phyloP scores from a whole-genome alignment of 2,888 invertebrate species.

The Ganaspis brasiliensis region DNA sequence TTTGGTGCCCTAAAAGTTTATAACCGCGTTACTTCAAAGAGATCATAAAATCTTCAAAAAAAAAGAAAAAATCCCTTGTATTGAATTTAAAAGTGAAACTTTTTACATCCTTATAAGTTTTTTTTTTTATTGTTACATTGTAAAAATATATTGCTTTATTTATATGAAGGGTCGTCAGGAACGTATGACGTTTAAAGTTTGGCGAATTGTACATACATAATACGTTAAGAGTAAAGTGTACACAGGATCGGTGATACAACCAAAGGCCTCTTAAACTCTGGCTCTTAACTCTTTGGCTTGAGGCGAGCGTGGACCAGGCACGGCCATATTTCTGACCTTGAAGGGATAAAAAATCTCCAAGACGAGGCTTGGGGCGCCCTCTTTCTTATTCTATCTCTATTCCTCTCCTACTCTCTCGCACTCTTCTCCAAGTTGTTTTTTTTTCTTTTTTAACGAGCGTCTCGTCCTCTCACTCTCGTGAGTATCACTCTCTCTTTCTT shows the following conservation, averaged over 20 bases:
- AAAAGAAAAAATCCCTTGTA: not conserved
- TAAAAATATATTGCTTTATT: slow-evolving; percentile 27
- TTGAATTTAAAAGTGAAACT: slow-evolving; percentile 16
- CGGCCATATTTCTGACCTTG: slow-evolving; percentile 73
- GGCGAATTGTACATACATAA: slow-evolving; percentile 6
- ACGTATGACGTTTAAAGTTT: slow-evolving; percentile 23
- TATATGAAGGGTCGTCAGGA: not conserved
- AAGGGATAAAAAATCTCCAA: slow-evolving; percentile 57
- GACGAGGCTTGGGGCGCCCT: slow-evolving; percentile 48
- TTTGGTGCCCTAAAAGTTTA: slow-evolving; percentile 26
- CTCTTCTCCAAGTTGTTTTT: not conserved
- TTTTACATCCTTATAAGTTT: slow-evolving; percentile 33
- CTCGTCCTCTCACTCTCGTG: slow-evolving; percentile 29
- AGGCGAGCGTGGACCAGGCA: slow-evolving; percentile 71
- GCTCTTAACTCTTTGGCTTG: slow-evolving; percentile 61
- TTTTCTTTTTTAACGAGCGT: slow-evolving; percentile 48
- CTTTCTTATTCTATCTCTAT: not conserved
- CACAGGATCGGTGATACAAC: slow-evolving; percentile 60
- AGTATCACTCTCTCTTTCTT: slow-evolving; percentile 46
- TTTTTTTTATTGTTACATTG: slow-evolving; percentile 15
- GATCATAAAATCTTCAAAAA: slow-evolving; percentile 13
- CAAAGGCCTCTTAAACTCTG: slow-evolving; percentile 70
- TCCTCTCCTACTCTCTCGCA: slow-evolving; percentile 12
- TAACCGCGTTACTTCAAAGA: slow-evolving; percentile 1
- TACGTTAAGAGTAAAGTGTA: slow-evolving; percentile 39